These are phyloP conservation scores for Tenthredo amoena DNA, from an alignment of 2,888 invertebrate genomes.

Conservation along the genomic window DNA sequence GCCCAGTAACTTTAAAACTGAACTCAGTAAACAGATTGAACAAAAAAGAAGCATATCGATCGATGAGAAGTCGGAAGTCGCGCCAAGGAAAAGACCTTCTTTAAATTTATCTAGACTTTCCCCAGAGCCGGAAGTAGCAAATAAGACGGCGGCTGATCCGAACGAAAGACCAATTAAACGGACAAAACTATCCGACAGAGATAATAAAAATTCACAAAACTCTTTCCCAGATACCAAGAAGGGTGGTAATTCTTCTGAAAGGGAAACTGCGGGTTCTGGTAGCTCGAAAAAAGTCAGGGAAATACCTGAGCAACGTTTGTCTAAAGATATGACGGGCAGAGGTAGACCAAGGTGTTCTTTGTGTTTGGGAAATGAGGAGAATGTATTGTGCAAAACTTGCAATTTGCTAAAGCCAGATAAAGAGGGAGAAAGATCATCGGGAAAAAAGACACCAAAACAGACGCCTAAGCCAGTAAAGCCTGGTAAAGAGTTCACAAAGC, in stretches of 20 bases:
- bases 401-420: slow-evolving; percentile 60
- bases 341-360: slow-evolving; percentile 62
- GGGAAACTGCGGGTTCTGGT: neutral
- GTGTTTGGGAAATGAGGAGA: slow-evolving; percentile 61
- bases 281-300: slow-evolving; percentile 57
- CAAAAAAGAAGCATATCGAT: slow-evolving; percentile 52
- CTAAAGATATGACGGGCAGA: slow-evolving; percentile 35
- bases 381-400: slow-evolving; percentile 68
- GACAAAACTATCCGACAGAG: neutral
- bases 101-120: slow-evolving; percentile 66
- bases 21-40: slow-evolving; percentile 66
- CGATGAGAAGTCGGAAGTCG: neutral
- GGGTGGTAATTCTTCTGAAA: neutral
- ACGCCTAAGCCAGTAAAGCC: slow-evolving; percentile 39
- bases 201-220: neutral
- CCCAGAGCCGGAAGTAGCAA: slow-evolving; percentile 58
- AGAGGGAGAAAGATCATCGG: neutral
- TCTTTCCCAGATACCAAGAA: neutral
- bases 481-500: slow-evolving; percentile 65
- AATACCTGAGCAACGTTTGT: slow-evolving; percentile 49
- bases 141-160: neutral
- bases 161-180: neutral
- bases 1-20: slow-evolving; percentile 65
- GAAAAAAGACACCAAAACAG: neutral
- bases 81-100: slow-evolving; percentile 63